Base-by-base conservation (phyloP, 2,797 vertebrate species). In the Xenopus petersii region DNA sequence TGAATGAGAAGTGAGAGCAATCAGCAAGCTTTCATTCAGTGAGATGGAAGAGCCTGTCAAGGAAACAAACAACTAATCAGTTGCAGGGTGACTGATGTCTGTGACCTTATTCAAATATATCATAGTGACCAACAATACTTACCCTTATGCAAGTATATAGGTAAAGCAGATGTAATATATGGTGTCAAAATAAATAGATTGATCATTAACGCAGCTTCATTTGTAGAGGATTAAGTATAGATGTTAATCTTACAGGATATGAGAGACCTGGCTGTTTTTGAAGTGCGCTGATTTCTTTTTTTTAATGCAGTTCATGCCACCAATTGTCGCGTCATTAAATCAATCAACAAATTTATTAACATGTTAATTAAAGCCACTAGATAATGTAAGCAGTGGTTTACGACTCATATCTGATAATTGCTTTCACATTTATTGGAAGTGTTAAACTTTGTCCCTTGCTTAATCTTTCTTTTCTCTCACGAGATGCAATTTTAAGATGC, bases 51-150 rank as follows among this genome's bases (percentile, higher is more conserved):
- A 93, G 87, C 81, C 87, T 88, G 89, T 91, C 92, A 89, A 89
- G 92, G 93, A 91, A 91, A 93, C 92, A 93, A 94, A 93, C 93
- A 94, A 95, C 93, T 94, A 96, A 97, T 96, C 95, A 93, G 89
- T 79, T 71, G 56, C 58, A 16, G 89, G 93, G 88, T 96, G 95
- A 98, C 87, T 91, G 93, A 98, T 97, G 92, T 82, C 84, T 89
- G 84, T 87, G 86, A 85, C 90, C 21, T 75, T 90, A 91, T 92
- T 91, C 88, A 94, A 91, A 96, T 97, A 91, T 92, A 95, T 97
- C 94, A 95, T 84, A 76, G 81, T 84, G 81, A 90, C 36, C 36
- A 42, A 42, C 36, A 92, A 87, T 89, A 91, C 89, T 91, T 84
- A 88, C 86, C 75, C 55, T 89, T 87, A 81, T 92, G 84, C 87